Conservation (phyloP, 1,140 invertebrate species). For the Calephelis nemesis region DNA sequence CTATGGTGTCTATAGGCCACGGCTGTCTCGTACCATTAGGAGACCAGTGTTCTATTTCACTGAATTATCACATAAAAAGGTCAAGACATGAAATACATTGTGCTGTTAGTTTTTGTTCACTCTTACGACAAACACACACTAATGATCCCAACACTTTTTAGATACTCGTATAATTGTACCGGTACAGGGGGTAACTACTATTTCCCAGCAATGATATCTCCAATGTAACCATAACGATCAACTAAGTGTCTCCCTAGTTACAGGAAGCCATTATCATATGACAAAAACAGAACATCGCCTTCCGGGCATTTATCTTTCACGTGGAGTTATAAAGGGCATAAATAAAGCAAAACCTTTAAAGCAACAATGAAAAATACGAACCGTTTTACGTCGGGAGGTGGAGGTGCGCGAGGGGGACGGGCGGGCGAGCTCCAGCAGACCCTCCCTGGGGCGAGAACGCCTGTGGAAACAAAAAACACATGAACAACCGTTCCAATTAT, state of each 20-base stretch:
- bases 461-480: constrained; percentile 70
- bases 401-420: constrained; percentile 37
- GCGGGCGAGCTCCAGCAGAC: constrained; percentile 53
- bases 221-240: neutral
- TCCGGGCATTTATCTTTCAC: constrained; percentile 67
- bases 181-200: too few relatives aligned
- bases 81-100: too few relatives aligned
- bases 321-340: constrained; percentile 66
- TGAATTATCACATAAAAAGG: too few relatives aligned
- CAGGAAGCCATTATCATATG: constrained; percentile 48
- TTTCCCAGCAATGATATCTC: neutral
- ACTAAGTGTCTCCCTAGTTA: constrained; percentile 7
- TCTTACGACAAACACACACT: too few relatives aligned
- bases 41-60: too few relatives aligned
- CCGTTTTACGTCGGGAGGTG: constrained; percentile 62
- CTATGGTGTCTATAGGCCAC: too few relatives aligned
- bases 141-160: too few relatives aligned
- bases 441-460: constrained; percentile 56
- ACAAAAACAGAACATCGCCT: constrained; percentile 65
- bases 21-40: too few relatives aligned
- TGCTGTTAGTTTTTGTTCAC: too few relatives aligned
- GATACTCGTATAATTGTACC: too few relatives aligned
- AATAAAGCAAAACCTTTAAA: constrained; percentile 77
- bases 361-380: constrained; percentile 78
- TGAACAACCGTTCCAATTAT: constrained; percentile 75